phyloP scores from a whole-genome alignment of 2,797 vertebrate genomes.

The Glossophaga mutica region DNA sequence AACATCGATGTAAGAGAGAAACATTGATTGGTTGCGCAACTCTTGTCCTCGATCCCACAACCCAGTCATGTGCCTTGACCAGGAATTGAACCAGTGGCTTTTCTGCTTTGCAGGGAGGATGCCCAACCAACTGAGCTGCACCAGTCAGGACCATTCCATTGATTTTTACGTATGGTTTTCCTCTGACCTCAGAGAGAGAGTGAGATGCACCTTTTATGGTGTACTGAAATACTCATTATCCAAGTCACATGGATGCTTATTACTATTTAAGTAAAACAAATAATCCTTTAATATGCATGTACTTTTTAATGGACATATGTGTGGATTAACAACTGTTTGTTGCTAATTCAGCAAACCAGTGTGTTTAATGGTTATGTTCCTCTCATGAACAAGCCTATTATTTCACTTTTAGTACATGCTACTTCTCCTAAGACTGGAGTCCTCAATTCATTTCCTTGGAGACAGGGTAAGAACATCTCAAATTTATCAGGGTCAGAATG shows the following conservation, averaged over 20 bases:
- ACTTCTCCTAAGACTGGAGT: not conserved
- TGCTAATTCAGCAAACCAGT: constrained; percentile 10
- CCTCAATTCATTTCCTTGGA: constrained; percentile 6
- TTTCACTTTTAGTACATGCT: not conserved
- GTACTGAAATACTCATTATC: not conserved
- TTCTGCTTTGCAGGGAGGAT: too few relatives aligned
- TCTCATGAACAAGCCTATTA: not conserved
- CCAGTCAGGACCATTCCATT: not conserved
- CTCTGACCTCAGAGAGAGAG: not conserved
- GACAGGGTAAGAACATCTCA: not conserved
- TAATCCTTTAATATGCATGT: not conserved
- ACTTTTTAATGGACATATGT: not conserved
- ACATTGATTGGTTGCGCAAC: too few relatives aligned
- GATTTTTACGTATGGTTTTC: constrained; percentile 5
- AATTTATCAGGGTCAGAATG: constrained; percentile 28
- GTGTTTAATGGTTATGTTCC: not conserved
- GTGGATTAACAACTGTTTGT: not conserved
- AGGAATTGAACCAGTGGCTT: too few relatives aligned
- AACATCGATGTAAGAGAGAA: too few relatives aligned
- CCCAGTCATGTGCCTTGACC: too few relatives aligned
- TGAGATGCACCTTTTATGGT: not conserved
- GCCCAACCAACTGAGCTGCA: not conserved
- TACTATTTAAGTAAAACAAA: constrained; percentile 10
- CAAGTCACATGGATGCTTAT: not conserved
- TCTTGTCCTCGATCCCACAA: too few relatives aligned